Base-by-base conservation (phyloP, 2,113 vertebrate species). In the Peromyscus polionotus region DNA sequence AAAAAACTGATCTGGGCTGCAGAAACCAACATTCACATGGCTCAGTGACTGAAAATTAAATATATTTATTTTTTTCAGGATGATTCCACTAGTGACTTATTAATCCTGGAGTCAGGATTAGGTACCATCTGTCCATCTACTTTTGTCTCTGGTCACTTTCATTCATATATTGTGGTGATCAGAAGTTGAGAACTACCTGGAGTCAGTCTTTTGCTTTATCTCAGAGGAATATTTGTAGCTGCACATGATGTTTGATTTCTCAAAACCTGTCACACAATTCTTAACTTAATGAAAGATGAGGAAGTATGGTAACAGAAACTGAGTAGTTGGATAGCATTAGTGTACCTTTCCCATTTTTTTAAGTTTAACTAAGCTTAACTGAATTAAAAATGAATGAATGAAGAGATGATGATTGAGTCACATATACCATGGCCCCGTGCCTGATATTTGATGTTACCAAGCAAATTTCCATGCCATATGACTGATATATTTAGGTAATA, bases 21-120 rank as follows among this genome's bases (percentile, higher is more conserved):
- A 33, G 2, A 92, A 88, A 70, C 2, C 36, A 1, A 65, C 5
- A 51, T 59, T 22, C 24, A 0, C 5, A 68, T 24, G 61, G 51
- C 8, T 80, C 68, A 84, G 1, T 92, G n/a, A 33, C 26, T 93
- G 87, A 95, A 92, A 93, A 88, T 54, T 48, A 51, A 90, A 57
- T 16, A 39, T 77, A 11, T n/a, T n/a, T 42, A 39, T 61, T 83
- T 33, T 77, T 77, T 77, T 68, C 14, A 65, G 4, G 24, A 45
- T 57, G n/a, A 67, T 4, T 61, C 39, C 36, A 51, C 1, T 91
- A 7, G 8, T 83, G 57, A 7, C 39, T 63, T 14, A 92, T 22
- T 72, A 61, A 91, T 93, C 94, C 39, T 95, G 48, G 11, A 95
- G 63, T 75, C 6, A 11, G 79, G 1, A 67, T 86, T 88, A 84